Conservation (phyloP, 2,888 invertebrate species). For the Andrena marginata region DNA sequence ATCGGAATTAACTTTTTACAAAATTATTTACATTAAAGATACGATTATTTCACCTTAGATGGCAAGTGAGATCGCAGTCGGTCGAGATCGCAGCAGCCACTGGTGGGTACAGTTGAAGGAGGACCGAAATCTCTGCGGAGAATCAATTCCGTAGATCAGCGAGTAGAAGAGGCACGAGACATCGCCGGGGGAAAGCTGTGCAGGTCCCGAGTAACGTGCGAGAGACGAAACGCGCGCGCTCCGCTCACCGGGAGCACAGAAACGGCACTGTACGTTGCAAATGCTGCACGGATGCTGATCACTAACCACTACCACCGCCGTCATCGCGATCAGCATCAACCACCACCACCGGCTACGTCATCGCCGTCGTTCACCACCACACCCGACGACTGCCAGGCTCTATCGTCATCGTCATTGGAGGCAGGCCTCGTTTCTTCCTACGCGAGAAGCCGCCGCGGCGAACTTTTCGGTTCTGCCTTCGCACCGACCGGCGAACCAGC, state of each 20-base stretch:
- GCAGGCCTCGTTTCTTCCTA: constrained; percentile 71
- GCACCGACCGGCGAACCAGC: constrained; percentile 27
- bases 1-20: no score
- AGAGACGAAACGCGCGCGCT: constrained; percentile 56
- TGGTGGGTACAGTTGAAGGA: not conserved
- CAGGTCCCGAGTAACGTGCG: not conserved
- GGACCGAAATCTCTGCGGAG: not conserved
- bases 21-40: not conserved
- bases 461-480: constrained; percentile 60
- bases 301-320: constrained; percentile 50
- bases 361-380: constrained; percentile 61
- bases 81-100: not conserved
- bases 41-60: constrained; percentile 17
- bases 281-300: constrained; percentile 71
- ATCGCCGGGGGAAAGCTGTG: not conserved
- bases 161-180: not conserved
- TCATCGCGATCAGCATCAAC: constrained; percentile 66
- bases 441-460: constrained; percentile 60
- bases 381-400: constrained; percentile 32
- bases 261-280: constrained; percentile 79
- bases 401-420: constrained; percentile 62
- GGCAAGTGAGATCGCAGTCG: constrained; percentile 3
- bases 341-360: constrained; percentile 60
- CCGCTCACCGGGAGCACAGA: constrained; percentile 77
- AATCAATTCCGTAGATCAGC: not conserved